Percentiles rank a stretch among this genome's conserved stretches.
Evolutionary conservation across 2,113 vertebrate genomes (phyloP).

Genomic region (Lepisosteus osseus): DNA sequence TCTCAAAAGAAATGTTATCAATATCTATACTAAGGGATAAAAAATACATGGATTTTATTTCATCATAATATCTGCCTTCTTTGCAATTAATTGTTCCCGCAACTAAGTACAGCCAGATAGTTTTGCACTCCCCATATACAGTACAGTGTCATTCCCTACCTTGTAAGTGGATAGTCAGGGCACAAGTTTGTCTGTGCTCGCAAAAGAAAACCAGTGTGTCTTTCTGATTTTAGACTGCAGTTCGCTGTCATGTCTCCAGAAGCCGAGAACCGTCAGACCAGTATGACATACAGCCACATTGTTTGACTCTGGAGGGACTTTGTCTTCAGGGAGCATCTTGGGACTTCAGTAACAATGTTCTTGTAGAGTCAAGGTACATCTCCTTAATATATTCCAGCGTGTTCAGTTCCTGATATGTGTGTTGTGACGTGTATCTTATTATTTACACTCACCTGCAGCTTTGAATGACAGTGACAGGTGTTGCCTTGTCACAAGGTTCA

Average conservation of each 20-base stretch:
- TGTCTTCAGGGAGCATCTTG: constrained; percentile 24
- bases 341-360: constrained; percentile 22
- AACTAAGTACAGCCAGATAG: too few species aligned
- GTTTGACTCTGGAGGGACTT: constrained; percentile 14
- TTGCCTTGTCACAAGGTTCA: neutral
- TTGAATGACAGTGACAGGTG: constrained; percentile 11
- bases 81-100: too few species aligned
- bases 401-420: neutral
- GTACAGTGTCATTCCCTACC: too few species aligned
- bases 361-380: constrained; percentile 24
- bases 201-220: too few species aligned
- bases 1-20: too few species aligned
- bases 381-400: neutral
- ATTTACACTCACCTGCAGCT: constrained; percentile 12
- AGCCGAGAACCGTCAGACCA: constrained; percentile 1
- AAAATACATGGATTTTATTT: too few species aligned
- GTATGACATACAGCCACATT: constrained; percentile 13
- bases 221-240: constrained; percentile 6
- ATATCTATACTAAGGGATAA: too few species aligned
- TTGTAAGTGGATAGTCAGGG: too few species aligned
- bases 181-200: neutral
- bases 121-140: too few species aligned
- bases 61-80: too few species aligned
- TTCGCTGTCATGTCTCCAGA: constrained; percentile 21
- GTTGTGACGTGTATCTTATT: neutral